Evolutionary conservation across 2,888 invertebrate species (phyloP), one percentile per base, ranked within the genome.

Genomic region (Trichacis sp.): DNA sequence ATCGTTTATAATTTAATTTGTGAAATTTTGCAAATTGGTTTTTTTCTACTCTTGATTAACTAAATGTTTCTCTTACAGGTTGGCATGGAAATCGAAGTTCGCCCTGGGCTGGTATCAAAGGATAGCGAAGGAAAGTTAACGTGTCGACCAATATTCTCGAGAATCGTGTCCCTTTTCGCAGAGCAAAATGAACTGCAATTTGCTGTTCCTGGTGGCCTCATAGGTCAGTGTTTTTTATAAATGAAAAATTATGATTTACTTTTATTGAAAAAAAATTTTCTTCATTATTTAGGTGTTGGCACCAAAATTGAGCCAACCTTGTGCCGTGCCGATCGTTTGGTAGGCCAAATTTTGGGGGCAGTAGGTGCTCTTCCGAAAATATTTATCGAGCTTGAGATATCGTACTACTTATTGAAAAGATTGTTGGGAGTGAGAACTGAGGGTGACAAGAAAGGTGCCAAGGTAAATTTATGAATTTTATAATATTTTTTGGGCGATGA

Each of bases 271-370:
- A 29, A 29, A 6, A 29, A 5, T 24, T 24, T 24, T 24, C 24
- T 24, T 40, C 14, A 43, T 57, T 12, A 33, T 49, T 0, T 65
- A 88, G 89, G 97, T 82, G 98, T 99, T 18, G 99, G 99, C 71
- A 99, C 98, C 2, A 96, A 96, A 87, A 99, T 99, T 78, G 99
- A 99, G 84, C 99, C 99, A 1, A 99, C 98, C 0, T 88, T 99
- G 48, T 99, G 99, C 84, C 91, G 99, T 80, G 99, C 98, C 64
- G 99, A 99, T 88, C 91, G 98, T 80, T 90, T 99, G 81, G 99
- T 99, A 1, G 99, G 99, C 51, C 81, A 89, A 86, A 95, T 96
- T 61, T 88, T 98, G 51, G 99, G 99, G 12, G 97, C 98, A 9
- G 97, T 99, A 17, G 98, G 97, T 18, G 94, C 97, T 50, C 85